Evolutionary conservation across 2,888 invertebrate genomes (phyloP), one percentile per base, ranked within the genome.

Genomic region (Drosophila siamana): DNA sequence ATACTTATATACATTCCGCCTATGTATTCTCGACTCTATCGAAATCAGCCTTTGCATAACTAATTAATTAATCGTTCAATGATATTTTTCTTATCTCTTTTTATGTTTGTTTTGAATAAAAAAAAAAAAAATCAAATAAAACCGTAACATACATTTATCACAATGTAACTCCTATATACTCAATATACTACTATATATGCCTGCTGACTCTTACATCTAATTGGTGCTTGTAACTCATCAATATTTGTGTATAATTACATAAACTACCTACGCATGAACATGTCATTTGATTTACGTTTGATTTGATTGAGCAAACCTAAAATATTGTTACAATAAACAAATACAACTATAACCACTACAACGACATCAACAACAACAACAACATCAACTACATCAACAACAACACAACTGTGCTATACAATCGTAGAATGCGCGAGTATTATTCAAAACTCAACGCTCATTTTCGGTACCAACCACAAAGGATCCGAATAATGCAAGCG

Each of bases 401-500:
- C 60, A 68, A 66, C 61, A 74, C 41, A 19, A 63, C 40, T 71
- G 57, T 46, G 41, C 57, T 46, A 68, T 43, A 67, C 57, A 56
- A 73, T 59, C 80, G 75, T 81, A 93, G 94, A 93, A 94, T 92
- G 94, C 95, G 93, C 94, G 95, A 93, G 95, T 96, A 94, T 95
- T 96, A 93, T 97, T 97, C 93, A 97, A 97, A 94, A 97, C 97
- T 83, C 97, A 97, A 94, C 95, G 98, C 90, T 97, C 97, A 83
- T 97, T 97, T 93, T 98, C 97, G 90, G 97, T 98, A 93, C 98
- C 98, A 74, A 97, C 97, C 40, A 96, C 97, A 68, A 97, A 97
- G 94, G 96, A 96, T 92, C 90, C 95, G 84, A 92, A 91, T 86
- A 91, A 91, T 82, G 86, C 92, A 66, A 85, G 89, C 86, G 91